phyloP scores from a whole-genome alignment of 2,797 vertebrate genomes.

The Helicolenus hilgendorfi region DNA sequence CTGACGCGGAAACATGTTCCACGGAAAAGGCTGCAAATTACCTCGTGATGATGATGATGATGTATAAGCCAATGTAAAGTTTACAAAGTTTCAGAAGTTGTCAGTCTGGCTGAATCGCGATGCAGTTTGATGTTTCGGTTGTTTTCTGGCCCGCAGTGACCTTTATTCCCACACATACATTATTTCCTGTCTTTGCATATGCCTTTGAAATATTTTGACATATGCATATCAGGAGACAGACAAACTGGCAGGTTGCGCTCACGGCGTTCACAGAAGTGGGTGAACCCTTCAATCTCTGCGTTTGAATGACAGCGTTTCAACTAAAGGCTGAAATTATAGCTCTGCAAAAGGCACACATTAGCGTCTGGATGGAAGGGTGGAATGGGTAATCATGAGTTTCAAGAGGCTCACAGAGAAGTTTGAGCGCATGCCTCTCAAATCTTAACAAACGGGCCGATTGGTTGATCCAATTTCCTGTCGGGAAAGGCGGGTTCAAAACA shows the following conservation, averaged over 20 bases:
- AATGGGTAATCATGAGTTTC: constrained; percentile 46
- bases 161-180: neutral
- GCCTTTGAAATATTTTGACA: constrained; percentile 16
- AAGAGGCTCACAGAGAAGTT: constrained; percentile 3
- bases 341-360: constrained; percentile 46
- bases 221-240: constrained; percentile 42
- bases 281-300: constrained; percentile 58
- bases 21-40: constrained; percentile 56
- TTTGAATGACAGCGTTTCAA: constrained; percentile 62
- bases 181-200: constrained; percentile 8
- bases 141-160: neutral
- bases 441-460: constrained; percentile 10
- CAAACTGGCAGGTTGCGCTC: constrained; percentile 37
- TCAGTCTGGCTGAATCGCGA: neutral
- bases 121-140: neutral
- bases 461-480: constrained; percentile 1
- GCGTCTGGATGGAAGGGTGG: constrained; percentile 28
- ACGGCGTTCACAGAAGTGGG: constrained; percentile 25
- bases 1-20: constrained; percentile 54
- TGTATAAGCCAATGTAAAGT: constrained; percentile 40
- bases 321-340: constrained; percentile 54
- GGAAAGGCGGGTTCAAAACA: neutral
- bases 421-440: neutral
- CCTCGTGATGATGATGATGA: constrained; percentile 40
- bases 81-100: constrained; percentile 46